Conservation (phyloP, 2,888 invertebrate genomes). For the Trachelus iudaicus region DNA sequence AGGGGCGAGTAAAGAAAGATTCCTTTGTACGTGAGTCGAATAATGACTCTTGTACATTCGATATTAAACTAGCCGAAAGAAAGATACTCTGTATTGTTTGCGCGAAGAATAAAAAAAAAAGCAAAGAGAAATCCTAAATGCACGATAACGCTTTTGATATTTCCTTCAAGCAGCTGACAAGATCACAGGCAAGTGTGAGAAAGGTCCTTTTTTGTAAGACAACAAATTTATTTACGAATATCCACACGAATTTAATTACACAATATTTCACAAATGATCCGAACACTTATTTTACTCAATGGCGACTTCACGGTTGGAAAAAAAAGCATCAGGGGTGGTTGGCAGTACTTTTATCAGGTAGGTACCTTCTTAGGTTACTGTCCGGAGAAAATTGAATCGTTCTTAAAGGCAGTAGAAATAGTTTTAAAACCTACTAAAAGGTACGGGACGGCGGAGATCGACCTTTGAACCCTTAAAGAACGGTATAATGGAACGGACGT, state of each 20-base stretch:
- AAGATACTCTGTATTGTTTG: not conserved
- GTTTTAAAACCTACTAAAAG: not conserved
- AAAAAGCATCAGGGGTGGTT: not conserved
- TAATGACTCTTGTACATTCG: not conserved
- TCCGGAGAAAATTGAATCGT: not conserved
- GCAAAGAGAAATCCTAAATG: not conserved
- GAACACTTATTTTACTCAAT: not conserved
- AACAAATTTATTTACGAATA: not conserved
- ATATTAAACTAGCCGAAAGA: not conserved
- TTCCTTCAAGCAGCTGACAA: not conserved
- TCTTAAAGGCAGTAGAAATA: not conserved
- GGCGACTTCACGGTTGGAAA: not conserved
- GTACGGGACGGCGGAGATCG: not conserved
- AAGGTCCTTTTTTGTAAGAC: not conserved
- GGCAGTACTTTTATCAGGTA: not conserved
- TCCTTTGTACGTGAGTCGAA: not conserved
- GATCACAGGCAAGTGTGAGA: not conserved
- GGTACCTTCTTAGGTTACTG: not conserved
- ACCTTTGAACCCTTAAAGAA: not conserved
- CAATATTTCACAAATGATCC: not conserved
- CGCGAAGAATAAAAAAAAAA: not conserved
- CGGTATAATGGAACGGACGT: not conserved
- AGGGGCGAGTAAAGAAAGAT: not conserved
- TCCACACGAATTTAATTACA: not conserved
- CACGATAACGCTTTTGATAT: not conserved